Evolutionary conservation across 2,888 invertebrate species (phyloP), one percentile per base, ranked within the genome.

Genomic region (Noctua janthina): DNA sequence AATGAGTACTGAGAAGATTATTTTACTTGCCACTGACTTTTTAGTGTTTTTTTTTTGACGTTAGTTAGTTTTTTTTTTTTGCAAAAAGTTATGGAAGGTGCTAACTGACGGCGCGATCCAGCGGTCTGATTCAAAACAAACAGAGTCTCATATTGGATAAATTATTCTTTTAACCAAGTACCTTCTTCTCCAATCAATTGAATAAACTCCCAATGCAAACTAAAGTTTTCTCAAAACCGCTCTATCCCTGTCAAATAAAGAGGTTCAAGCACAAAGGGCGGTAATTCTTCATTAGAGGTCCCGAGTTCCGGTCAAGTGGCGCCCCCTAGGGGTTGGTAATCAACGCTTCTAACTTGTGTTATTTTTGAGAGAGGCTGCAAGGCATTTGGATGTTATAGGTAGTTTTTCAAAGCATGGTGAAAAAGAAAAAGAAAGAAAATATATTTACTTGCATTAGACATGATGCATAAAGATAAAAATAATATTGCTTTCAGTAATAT

Each of bases 241-340:
- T 85, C 82, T 51, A 84, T 84, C 75, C 79, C 83, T 85, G 81
- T 90, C 82, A 88, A 90, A 90, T 88, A 87, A 89, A 91, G 91
- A 92, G 82, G 88, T 87, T 86, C 86, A 81, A 85, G 89, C 90
- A 92, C 93, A 94, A 93, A 93, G 94, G 95, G 94, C 92, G 93
- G 95, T 96, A 94, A 95, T 95, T 96, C 96, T 96, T 96, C 96
- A 96, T 96, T 96, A 96, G 94, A 92, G 84, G 88, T 87, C 90
- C 90, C 89, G 89, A 92, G 94, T 94, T 94, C 94, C 95, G 96
- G 96, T 95, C 95, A 95, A 95, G 95, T 94, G 93, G 90, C 88
- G 91, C 92, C 95, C 94, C 94, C 91, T 46, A 87, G 94, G 91
- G 96, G 95, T 92, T 92, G 91, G 93, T 93, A 96, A 96, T 95